Percentiles rank a stretch among this genome's conserved stretches.
Conservation (phyloP, 1,140 invertebrate genomes). For the Heliconius congener region DNA sequence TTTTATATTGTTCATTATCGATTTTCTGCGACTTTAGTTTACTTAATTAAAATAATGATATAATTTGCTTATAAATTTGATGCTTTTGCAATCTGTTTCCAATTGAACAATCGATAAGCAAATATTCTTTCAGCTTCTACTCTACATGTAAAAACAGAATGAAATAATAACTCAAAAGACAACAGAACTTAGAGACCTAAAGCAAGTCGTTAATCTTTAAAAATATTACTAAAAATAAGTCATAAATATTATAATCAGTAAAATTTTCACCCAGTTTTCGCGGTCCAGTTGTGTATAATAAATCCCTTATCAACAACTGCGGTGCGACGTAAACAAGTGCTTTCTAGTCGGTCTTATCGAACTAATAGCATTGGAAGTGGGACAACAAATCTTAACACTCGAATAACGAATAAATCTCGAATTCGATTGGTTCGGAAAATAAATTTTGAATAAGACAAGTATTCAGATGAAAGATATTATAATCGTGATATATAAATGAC, state of each 20-base stretch:
- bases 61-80: no score
- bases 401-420: conserved; percentile 46
- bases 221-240: not conserved
- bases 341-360: conserved; percentile 49
- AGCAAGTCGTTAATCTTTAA: not conserved
- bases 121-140: no score
- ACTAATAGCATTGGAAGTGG: conserved; percentile 51
- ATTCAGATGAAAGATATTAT: conserved; percentile 9
- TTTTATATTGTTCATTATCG: no score
- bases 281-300: conserved; percentile 41
- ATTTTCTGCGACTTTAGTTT: no score
- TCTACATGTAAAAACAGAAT: no score
- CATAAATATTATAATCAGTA: conserved; percentile 25
- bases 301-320: conserved; percentile 39
- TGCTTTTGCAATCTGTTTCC: no score
- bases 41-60: no score
- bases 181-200: no score
- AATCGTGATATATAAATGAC: conserved; percentile 2
- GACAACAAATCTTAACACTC: conserved; percentile 53
- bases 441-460: conserved; percentile 18
- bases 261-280: conserved; percentile 40
- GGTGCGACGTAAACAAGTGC: conserved; percentile 40
- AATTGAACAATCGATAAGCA: no score
- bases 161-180: not conserved
- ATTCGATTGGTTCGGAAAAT: conserved; percentile 27